Conservation (phyloP, 2,888 invertebrate species). For the Ashinkailepas kermadecensis region DNA sequence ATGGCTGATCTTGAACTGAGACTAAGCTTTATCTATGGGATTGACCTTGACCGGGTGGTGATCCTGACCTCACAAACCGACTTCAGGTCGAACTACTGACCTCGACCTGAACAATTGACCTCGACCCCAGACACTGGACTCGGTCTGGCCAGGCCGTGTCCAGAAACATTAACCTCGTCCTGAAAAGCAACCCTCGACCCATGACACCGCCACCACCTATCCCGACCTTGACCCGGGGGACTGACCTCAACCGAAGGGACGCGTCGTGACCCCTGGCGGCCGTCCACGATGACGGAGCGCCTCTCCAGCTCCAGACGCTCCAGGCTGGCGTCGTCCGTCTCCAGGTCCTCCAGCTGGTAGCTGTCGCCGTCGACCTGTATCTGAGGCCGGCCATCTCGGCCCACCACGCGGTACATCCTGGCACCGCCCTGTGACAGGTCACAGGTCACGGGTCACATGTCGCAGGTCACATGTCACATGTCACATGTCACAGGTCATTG, state of each 20-base stretch:
- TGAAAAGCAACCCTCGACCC: background rate
- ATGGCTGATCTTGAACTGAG: no score
- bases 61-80: background rate
- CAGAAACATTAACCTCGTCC: background rate
- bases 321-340: background rate
- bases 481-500: no score
- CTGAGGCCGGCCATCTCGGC: background rate
- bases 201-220: no score
- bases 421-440: background rate
- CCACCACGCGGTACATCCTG: background rate
- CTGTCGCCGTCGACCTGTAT: background rate
- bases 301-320: slow-evolving; percentile 8
- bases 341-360: slow-evolving; percentile 14
- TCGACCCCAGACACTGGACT: no score
- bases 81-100: no score
- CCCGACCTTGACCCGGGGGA: no score
- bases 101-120: no score
- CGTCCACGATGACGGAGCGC: background rate
- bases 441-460: no score
- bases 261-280: background rate
- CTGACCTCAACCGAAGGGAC: background rate
- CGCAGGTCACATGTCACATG: no score
- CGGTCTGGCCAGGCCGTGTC: background rate
- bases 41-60: background rate
- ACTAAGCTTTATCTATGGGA: background rate